A percentile compares a stretch with the other conserved stretches of the same genome.
These are phyloP conservation scores for Glaucopsyche alexis DNA, from an alignment of 2,888 invertebrate genomes.

Conservation along the genomic window DNA sequence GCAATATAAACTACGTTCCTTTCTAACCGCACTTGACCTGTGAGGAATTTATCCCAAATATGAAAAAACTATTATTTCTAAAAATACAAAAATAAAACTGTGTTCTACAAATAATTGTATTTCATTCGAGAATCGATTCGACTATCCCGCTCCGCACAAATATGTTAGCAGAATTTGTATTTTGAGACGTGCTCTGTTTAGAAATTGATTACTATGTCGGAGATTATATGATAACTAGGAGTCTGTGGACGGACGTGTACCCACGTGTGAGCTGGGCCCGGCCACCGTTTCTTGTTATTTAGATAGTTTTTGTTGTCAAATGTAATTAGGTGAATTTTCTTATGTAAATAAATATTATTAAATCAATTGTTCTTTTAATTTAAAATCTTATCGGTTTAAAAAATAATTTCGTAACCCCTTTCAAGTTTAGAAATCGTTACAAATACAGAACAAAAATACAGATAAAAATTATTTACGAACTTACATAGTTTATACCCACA, in stretches of 20 bases:
- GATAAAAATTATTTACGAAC: no score
- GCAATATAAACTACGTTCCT: background rate
- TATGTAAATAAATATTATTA: conserved; percentile 69
- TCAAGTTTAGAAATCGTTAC: no score
- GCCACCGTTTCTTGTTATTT: conserved; percentile 51
- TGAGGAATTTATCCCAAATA: no score
- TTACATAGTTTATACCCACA: no score
- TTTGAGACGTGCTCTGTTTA: conserved; percentile 9
- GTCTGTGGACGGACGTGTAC: background rate
- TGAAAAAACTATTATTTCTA: no score
- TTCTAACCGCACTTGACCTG: no score
- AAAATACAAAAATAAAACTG: background rate
- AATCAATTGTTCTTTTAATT: background rate
- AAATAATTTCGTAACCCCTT: no score
- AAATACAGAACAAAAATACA: no score
- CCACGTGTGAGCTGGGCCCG: conserved; percentile 40
- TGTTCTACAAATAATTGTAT: background rate
- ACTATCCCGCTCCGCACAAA: background rate
- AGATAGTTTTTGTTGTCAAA: conserved; percentile 73
- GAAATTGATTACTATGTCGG: background rate
- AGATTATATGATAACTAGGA: no score
- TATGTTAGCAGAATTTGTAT: conserved; percentile 8
- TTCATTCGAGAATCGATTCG: background rate
- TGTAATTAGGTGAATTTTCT: conserved; percentile 76
- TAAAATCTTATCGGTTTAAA: background rate